A percentile compares a stretch with the other conserved stretches of the same genome.
These are phyloP conservation scores for Diaphora mendica DNA, from an alignment of 2,888 invertebrate genomes.

Conservation along the genomic window DNA sequence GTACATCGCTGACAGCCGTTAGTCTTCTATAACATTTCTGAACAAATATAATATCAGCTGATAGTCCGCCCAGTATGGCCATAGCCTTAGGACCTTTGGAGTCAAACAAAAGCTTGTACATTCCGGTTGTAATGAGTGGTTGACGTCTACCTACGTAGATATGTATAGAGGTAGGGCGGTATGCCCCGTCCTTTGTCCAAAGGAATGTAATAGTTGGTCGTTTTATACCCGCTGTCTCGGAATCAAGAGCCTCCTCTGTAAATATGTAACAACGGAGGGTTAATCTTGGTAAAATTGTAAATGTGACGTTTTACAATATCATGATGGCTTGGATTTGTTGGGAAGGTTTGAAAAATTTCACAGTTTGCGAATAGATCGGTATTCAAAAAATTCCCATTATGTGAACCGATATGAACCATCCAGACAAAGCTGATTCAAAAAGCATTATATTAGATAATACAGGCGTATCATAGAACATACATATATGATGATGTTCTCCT, in stretches of 20 bases:
- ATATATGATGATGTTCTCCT: no score
- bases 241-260: background rate
- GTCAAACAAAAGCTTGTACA: conserved; percentile 36
- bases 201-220: background rate
- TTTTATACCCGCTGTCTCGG: background rate
- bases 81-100: conserved; percentile 12
- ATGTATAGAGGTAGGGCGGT: background rate
- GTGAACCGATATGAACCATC: no score
- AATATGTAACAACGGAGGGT: background rate
- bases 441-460: no score
- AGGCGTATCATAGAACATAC: no score
- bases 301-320: background rate
- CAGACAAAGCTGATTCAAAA: no score
- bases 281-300: background rate
- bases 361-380: no score
- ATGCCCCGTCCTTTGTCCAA: background rate
- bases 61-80: background rate
- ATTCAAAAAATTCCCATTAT: no score
- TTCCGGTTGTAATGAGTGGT: conserved; percentile 28
- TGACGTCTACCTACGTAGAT: background rate
- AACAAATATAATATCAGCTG: no score
- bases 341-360: no score
- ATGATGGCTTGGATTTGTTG: background rate
- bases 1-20: background rate
- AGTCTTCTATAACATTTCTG: background rate